Percentiles rank a stretch among this genome's conserved stretches.
These are phyloP conservation scores for Ephydatia muelleri DNA, from an alignment of 37 sponge, comb jelly and placozoan species.

Conservation along the genomic window DNA sequence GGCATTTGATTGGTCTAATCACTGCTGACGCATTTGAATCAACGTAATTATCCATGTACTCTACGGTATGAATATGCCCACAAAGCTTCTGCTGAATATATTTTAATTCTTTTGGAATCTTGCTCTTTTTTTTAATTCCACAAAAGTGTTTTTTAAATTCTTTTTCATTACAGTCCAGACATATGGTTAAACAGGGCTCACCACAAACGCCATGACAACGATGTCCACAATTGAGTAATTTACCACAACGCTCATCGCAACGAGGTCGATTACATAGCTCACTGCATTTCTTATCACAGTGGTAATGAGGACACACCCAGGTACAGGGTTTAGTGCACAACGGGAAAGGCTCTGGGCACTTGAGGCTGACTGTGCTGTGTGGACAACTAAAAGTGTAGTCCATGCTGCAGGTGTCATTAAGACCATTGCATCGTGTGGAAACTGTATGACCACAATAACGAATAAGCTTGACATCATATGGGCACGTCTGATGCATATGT, in stretches of 20 bases:
- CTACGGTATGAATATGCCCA: conserved; percentile 48
- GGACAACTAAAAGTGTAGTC: conserved; percentile 14
- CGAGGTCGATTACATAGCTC: conserved; percentile 55
- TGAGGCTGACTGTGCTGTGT: conserved; percentile 4
- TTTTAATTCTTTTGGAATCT: not conserved
- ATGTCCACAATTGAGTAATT: conserved; percentile 63
- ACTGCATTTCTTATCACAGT: conserved; percentile 50
- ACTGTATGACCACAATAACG: conserved; percentile 50
- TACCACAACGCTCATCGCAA: conserved; percentile 61
- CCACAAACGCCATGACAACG: conserved; percentile 78
- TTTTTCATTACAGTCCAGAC: conserved; percentile 39
- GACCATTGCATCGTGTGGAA: conserved; percentile 4
- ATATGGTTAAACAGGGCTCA: conserved; percentile 64
- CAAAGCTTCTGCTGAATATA: conserved; percentile 37
- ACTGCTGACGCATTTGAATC: not conserved
- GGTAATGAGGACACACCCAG: conserved; percentile 36
- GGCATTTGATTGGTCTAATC: conserved; percentile 44
- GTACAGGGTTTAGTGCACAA: conserved; percentile 36
- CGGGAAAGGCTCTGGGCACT: not conserved
- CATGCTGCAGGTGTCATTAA: not conserved
- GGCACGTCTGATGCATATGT: conserved; percentile 44
- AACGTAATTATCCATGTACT: conserved; percentile 30
- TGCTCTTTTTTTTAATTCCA: not conserved
- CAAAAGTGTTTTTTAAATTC: conserved; percentile 17
- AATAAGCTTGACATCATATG: not conserved